Evolutionary conservation across 1,140 invertebrate genomes (phyloP).

Genomic region (Metopolophium dirhodum): DNA sequence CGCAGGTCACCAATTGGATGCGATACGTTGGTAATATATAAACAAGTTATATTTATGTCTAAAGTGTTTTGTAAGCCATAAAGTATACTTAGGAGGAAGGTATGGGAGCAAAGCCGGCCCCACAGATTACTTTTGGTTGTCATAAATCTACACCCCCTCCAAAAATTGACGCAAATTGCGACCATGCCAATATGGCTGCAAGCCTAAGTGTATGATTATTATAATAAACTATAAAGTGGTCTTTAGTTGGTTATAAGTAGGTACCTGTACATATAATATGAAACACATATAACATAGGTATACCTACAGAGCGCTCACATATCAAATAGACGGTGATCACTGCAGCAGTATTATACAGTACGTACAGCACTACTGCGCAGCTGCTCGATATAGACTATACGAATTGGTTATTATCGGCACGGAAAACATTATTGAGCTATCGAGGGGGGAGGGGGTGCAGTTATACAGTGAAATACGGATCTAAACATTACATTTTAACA

Average conservation of each 20-base stretch:
- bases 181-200: not conserved
- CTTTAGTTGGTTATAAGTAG: not conserved
- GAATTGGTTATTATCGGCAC: too few species aligned
- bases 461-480: not conserved
- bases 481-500: too few species aligned
- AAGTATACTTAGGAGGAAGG: not conserved
- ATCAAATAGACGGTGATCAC: too few species aligned
- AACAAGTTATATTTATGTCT: constrained; percentile 1
- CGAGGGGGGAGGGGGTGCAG: not conserved
- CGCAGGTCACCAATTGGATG: not conserved
- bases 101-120: not conserved
- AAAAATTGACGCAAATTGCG: not conserved
- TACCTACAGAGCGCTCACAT: not conserved
- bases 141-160: not conserved
- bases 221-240: not conserved
- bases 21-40: not conserved
- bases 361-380: not conserved
- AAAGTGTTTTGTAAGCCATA: not conserved
- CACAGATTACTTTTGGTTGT: not conserved
- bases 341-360: not conserved
- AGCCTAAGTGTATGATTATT: not conserved
- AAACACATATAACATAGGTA: not conserved
- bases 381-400: not conserved
- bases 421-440: not conserved
- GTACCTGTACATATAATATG: not conserved